These are phyloP conservation scores for Boleophthalmus pectinirostris DNA, from an alignment of 2,113 vertebrate genomes.

Conservation along the genomic window DNA sequence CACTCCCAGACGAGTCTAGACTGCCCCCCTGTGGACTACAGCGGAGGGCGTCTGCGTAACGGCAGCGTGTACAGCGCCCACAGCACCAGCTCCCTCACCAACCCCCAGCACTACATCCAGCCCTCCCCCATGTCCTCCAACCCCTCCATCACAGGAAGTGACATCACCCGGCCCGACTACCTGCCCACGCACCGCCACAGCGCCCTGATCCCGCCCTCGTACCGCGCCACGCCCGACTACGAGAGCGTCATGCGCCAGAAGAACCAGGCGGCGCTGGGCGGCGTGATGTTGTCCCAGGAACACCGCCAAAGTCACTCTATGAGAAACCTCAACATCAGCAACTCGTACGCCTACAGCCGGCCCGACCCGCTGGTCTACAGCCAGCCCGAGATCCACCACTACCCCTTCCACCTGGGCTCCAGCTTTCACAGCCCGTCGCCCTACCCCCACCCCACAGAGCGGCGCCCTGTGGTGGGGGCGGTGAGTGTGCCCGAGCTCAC, in stretches of 20 bases:
- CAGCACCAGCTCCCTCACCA: slow-evolving; percentile 95
- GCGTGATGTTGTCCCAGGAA: slow-evolving; percentile 78
- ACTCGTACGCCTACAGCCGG: slow-evolving; percentile 91
- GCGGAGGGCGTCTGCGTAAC: slow-evolving; percentile 84
- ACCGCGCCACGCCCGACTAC: slow-evolving; percentile 94
- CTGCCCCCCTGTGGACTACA: slow-evolving; percentile 86
- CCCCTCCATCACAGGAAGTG: slow-evolving; percentile 93
- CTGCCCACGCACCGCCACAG: slow-evolving; percentile 92
- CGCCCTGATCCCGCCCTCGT: slow-evolving; percentile 92
- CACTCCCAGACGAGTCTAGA: slow-evolving; percentile 97
- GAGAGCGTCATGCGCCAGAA: slow-evolving; percentile 97
- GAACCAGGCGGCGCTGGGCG: slow-evolving; percentile 74
- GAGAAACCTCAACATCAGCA: slow-evolving; percentile 93
- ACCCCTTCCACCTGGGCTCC: slow-evolving; percentile 87
- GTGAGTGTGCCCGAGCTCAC: slow-evolving; percentile 96
- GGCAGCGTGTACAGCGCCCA: slow-evolving; percentile 97
- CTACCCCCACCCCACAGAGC: slow-evolving; percentile 86
- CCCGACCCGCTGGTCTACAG: slow-evolving; percentile 95
- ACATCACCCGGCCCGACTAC: slow-evolving; percentile 88
- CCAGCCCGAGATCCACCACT: slow-evolving; percentile 92
- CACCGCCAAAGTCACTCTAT: slow-evolving; percentile 93
- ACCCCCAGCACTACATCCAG: slow-evolving; percentile 90
- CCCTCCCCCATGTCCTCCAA: slow-evolving; percentile 97
- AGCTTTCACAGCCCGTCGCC: slow-evolving; percentile 92
- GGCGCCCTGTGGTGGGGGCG: slow-evolving; percentile 89